Evolutionary conservation across 2,797 vertebrate species (phyloP).

Genomic region (Poeciliopsis presidionis): DNA sequence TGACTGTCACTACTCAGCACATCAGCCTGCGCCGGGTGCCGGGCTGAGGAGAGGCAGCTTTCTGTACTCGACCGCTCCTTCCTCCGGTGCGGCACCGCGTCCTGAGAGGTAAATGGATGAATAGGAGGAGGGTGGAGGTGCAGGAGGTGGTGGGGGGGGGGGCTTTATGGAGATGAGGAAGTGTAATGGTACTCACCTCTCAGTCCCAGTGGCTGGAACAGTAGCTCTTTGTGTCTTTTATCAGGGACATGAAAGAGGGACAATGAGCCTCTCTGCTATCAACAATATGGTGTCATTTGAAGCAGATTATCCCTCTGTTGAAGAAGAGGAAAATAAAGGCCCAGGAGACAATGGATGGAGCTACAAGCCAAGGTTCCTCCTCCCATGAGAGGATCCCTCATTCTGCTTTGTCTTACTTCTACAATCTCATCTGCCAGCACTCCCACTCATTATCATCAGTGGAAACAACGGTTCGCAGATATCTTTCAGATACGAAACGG

Average conservation of each 20-base stretch:
- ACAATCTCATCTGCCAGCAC: conserved; percentile 72
- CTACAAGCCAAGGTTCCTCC: conserved; percentile 72
- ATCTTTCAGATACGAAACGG: conserved; percentile 37
- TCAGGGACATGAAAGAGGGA: conserved; percentile 77
- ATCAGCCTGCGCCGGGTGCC: conserved; percentile 70
- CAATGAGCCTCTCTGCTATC: conserved; percentile 81
- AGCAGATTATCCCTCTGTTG: conserved; percentile 80
- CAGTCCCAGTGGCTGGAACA: conserved; percentile 74
- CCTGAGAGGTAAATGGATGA: conserved; percentile 81
- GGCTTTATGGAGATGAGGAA: conserved; percentile 80
- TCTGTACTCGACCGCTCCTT: conserved; percentile 75
- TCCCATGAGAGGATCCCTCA: conserved; percentile 68
- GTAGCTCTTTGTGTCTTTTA: conserved; percentile 80
- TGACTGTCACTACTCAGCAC: conserved; percentile 78
- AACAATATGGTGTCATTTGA: conserved; percentile 83
- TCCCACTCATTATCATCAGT: conserved; percentile 55
- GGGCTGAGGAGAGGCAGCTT: conserved; percentile 65
- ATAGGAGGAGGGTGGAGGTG: conserved; percentile 50
- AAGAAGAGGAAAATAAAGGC: conserved; percentile 77
- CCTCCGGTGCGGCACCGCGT: conserved; percentile 70
- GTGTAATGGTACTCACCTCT: conserved; percentile 77
- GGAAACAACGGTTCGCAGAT: conserved; percentile 57
- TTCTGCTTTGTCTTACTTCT: conserved; percentile 72
- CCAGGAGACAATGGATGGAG: conserved; percentile 72
- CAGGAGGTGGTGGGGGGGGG: conserved; percentile 35